phyloP scores from a whole-genome alignment of 2,797 vertebrate genomes.

The Lithobates pipiens region DNA sequence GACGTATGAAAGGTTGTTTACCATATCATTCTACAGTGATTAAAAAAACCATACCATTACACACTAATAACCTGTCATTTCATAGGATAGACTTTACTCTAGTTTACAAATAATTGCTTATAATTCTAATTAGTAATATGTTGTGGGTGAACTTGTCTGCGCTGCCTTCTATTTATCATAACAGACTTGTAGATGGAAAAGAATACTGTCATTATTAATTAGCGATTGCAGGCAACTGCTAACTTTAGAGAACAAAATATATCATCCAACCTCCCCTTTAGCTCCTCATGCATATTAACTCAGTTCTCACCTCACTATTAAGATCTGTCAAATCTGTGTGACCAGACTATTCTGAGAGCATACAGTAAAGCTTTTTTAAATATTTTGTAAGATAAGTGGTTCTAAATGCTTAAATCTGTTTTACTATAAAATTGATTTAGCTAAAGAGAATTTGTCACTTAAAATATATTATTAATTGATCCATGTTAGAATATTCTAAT shows the following conservation, averaged over 20 bases:
- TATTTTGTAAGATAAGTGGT: not conserved
- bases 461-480: too few species aligned
- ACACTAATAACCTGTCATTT: constrained; percentile 44
- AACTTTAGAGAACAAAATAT: constrained; percentile 4
- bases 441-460: too few species aligned
- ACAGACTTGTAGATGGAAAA: constrained; percentile 31
- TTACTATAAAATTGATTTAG: too few species aligned
- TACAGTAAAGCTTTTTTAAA: not conserved
- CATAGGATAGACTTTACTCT: constrained; percentile 22
- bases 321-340: constrained; percentile 5
- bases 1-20: constrained; percentile 14
- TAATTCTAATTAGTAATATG: constrained; percentile 50
- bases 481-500: too few species aligned
- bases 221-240: constrained; percentile 9
- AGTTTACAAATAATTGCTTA: constrained; percentile 42
- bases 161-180: constrained; percentile 39
- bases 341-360: not conserved
- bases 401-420: too few species aligned
- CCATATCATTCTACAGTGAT: not conserved
- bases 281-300: not conserved
- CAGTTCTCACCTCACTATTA: not conserved
- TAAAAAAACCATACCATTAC: constrained; percentile 20
- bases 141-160: constrained; percentile 50
- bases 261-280: not conserved
- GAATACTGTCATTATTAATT: constrained; percentile 41